A percentile compares a stretch with the other conserved stretches of the same genome.
Conservation (phyloP, 2,888 invertebrate species). For the Dicycla oo region DNA sequence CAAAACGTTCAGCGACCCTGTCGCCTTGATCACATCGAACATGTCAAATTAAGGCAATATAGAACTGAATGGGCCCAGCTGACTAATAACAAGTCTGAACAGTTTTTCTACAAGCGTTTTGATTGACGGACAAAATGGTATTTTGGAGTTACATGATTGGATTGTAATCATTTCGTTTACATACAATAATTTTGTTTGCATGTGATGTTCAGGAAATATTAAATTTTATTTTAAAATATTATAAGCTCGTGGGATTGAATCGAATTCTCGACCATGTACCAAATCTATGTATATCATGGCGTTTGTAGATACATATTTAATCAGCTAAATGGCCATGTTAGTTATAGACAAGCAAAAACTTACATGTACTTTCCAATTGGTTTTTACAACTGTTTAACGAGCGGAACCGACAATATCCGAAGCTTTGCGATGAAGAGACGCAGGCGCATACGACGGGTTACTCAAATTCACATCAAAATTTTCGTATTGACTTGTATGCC, state of each 20-base stretch:
- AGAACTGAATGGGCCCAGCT: constrained; percentile 53
- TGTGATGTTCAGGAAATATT: neutral
- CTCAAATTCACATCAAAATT: constrained; percentile 68
- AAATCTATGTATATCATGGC: constrained; percentile 18
- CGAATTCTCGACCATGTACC: constrained; percentile 8
- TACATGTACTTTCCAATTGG: constrained; percentile 70
- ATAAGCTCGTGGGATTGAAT: constrained; percentile 1
- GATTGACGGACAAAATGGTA: constrained; percentile 82
- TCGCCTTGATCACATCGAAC: constrained; percentile 67
- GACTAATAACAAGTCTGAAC: constrained; percentile 56
- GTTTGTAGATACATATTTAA: constrained; percentile 52
- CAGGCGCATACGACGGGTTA: constrained; percentile 34
- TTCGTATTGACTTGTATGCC: constrained; percentile 43
- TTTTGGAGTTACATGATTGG: constrained; percentile 79
- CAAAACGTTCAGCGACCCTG: constrained; percentile 62
- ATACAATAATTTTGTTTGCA: neutral
- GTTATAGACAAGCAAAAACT: constrained; percentile 39
- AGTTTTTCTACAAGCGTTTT: constrained; percentile 73
- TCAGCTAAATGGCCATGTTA: constrained; percentile 55
- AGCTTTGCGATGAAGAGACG: constrained; percentile 71
- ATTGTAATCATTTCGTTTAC: constrained; percentile 74
- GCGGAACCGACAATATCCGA: constrained; percentile 74
- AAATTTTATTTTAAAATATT: neutral
- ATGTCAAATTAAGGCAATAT: constrained; percentile 74
- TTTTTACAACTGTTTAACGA: constrained; percentile 74